phyloP scores from a whole-genome alignment of 1,140 invertebrate species.

The Cecropterus lyciades region DNA sequence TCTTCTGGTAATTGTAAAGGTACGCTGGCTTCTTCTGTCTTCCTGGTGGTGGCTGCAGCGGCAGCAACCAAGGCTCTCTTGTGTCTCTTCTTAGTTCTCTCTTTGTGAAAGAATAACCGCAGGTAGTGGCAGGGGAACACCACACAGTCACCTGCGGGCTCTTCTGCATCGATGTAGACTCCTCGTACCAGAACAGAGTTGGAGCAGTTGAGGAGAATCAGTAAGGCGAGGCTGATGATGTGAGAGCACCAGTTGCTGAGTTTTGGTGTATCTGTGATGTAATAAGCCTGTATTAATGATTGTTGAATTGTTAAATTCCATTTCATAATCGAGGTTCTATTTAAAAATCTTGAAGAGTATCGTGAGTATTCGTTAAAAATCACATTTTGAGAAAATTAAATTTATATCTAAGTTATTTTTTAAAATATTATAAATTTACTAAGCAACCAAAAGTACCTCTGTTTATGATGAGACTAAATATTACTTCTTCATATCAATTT shows the following conservation, averaged over 20 bases:
- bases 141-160: slow-evolving; percentile 91
- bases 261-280: slow-evolving; percentile 85
- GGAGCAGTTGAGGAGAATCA: slow-evolving; percentile 92
- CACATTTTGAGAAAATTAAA: no score
- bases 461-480: no score
- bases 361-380: no score
- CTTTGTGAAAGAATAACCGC: slow-evolving; percentile 89
- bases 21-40: slow-evolving; percentile 65
- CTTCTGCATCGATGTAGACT: slow-evolving; percentile 93
- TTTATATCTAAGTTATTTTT: no score
- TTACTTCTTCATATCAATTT: no score
- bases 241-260: slow-evolving; percentile 92
- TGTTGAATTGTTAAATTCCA: no score
- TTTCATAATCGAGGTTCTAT: no score
- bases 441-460: no score
- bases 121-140: slow-evolving; percentile 93
- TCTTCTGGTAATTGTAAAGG: slow-evolving; percentile 71
- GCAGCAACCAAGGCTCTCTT: slow-evolving; percentile 65
- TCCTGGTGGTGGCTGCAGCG: slow-evolving; percentile 49
- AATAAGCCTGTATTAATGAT: neutral
- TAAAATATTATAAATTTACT: no score
- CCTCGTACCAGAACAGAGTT: slow-evolving; percentile 93
- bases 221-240: slow-evolving; percentile 88
- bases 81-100: slow-evolving; percentile 85
- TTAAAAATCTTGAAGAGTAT: no score